These are phyloP conservation scores for Nephila pilipes DNA, from an alignment of 1,140 invertebrate genomes.

Conservation along the genomic window DNA sequence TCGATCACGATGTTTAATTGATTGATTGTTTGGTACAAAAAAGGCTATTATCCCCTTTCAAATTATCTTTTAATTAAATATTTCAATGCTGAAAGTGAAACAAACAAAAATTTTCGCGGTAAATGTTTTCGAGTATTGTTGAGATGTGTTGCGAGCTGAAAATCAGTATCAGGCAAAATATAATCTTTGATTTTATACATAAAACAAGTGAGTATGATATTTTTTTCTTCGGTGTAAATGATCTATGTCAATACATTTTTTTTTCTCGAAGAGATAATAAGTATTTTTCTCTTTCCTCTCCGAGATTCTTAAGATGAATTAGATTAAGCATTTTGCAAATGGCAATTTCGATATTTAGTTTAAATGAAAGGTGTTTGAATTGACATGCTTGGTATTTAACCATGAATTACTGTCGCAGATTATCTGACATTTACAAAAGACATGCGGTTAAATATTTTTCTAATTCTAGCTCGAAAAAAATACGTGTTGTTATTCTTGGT, in stretches of 20 bases:
- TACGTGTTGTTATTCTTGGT: conserved; percentile 76
- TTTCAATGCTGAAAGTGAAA: background rate
- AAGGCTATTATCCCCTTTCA: no score
- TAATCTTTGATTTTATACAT: no score
- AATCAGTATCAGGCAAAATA: no score
- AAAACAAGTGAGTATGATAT: no score
- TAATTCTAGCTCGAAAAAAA: background rate
- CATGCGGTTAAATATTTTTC: background rate
- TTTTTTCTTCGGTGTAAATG: no score
- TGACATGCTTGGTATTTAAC: background rate
- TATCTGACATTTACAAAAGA: background rate
- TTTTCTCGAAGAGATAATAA: no score
- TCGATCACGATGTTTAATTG: no score
- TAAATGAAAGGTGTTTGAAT: background rate
- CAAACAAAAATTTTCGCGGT: background rate
- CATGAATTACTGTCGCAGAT: background rate
- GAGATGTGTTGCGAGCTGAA: background rate
- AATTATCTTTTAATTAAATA: background rate
- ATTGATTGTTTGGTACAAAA: no score
- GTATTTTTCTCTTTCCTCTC: no score
- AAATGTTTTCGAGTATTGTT: background rate
- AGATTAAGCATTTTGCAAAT: background rate
- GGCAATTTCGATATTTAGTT: background rate
- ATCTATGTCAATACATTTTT: no score
- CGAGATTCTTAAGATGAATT: no score